Evolutionary conservation across 2,113 vertebrate genomes (phyloP), one percentile per base, ranked within the genome.

Genomic region (Syrmaticus mikado): DNA sequence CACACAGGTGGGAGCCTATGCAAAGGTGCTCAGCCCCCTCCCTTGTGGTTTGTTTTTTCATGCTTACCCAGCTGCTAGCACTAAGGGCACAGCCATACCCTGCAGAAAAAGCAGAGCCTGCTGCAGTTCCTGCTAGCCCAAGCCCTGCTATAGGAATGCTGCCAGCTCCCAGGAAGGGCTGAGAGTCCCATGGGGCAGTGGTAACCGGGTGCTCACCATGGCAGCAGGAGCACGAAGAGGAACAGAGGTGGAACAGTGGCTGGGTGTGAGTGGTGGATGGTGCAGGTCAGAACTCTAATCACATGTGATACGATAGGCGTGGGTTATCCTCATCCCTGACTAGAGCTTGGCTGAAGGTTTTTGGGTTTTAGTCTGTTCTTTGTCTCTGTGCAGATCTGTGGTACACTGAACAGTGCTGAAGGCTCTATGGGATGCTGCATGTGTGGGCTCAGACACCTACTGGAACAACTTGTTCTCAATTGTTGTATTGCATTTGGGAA

Each of bases 131-230:
- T n/a, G 19, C 32, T 19, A 58, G 8, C 55, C 32, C 4, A 10
- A 8, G 4, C 32, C 32, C 55, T 58, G 55, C 55, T 32, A 19
- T n/a, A 11, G 55, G 77, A 21, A 57, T n/a, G 22, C 24, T 25
- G 45, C 8, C 2, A 18, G 88, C 62, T 81, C 60, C 48, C 2
- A 15, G 10, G 28, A 57, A 43, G n/a, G 13, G 3, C 28, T 24
- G 21, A 4, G 2, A 5, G 60, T 81, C 58, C 30, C 21, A 53
- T 11, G 57, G 40, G 24, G 57, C 53, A 67, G 82, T 45, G 28
- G 91, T 94, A 94, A 79, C 83, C 73, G 48, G 77, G 82, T 25
- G 34, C 85, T 95, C 46, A 32, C 61, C 64, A 83, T 93, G 89
- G 78, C 75, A 75, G 65, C n/a, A 3, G 75, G 40, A 3, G 45